phyloP scores from a whole-genome alignment of 2,113 vertebrate species.

The Todiramphus saurophagus region DNA sequence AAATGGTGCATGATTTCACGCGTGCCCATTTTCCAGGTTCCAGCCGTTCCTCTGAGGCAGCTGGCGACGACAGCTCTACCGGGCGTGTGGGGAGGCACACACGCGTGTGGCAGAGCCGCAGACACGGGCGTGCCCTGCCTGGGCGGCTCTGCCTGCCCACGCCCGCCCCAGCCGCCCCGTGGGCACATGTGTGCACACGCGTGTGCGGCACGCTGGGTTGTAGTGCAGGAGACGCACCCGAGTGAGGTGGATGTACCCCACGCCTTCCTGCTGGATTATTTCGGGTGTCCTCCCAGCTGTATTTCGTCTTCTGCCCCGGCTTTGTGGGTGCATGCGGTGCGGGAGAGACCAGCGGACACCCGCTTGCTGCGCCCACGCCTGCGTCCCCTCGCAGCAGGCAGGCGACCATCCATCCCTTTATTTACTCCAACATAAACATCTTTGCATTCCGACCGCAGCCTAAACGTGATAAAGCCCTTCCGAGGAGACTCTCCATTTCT shows the following conservation, averaged over 20 bases:
- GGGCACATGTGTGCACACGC: constrained; percentile 14
- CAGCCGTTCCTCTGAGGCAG: background rate
- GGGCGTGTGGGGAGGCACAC: background rate
- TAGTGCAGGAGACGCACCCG: background rate
- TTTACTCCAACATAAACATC: constrained; percentile 42
- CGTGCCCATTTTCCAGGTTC: background rate
- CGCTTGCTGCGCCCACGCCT: background rate
- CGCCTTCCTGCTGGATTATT: background rate
- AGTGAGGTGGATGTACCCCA: background rate
- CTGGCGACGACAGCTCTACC: background rate
- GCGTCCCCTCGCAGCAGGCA: background rate
- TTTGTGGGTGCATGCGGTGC: background rate
- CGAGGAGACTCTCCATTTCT: background rate
- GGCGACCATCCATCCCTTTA: background rate
- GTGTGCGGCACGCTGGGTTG: background rate
- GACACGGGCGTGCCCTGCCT: background rate
- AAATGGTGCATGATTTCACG: background rate
- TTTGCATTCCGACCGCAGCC: constrained; percentile 29
- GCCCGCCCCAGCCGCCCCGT: constrained; percentile 7
- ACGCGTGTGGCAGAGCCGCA: background rate
- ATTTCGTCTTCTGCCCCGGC: background rate
- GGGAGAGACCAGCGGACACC: background rate
- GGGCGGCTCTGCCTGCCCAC: background rate
- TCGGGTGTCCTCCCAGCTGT: background rate
- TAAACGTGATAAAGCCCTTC: constrained; percentile 38